Evolutionary conservation across 1,140 invertebrate genomes (phyloP), one percentile per base, ranked within the genome.

Genomic region (Trypoxylus dichotomus): DNA sequence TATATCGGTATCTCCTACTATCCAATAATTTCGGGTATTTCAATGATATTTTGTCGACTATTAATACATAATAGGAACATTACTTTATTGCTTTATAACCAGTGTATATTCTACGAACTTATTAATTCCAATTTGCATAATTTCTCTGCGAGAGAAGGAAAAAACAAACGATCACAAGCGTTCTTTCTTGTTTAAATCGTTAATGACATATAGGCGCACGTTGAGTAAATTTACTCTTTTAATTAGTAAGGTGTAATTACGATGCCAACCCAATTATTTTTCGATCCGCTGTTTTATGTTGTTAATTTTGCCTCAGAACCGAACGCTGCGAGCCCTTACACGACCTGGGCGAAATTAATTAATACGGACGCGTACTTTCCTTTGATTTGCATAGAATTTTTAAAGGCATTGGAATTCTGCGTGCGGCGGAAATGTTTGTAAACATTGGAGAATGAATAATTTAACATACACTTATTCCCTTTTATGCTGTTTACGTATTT

Each of bases 401-500:
- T 29, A 68, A 24, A 29, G 24, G 58, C 3, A 21, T 60, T 60
- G 7, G 60, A 68, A 68, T 68, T 10, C 27, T 68, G 21, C 60
- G 60, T 15, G 7, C 10, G 8, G 60, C 60, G 13, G 60, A 68
- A 60, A 68, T 68, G 60, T 68, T 68, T 68, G 25, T 68, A 68
- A 68, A 68, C 60, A 68, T 68, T 68, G 24, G 27, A 54, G 32
- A 29, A 68, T 68, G 21, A 68, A 68, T 68, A 68, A 68, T 68
- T 58, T 58, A 37, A 37, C 32, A 37, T 37, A 37, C 32, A 21
- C 47, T n/a, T 19, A 54, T 19, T 54, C 19, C 47, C 15, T 19
- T 19, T 47, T 47, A n/a, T 47, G 7, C n/a, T 47, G n/a, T 47
- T 47, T 47, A 13, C 47, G 19, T 54, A 54, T 54, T 54, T 19